Conservation (phyloP, 2,113 vertebrate species). For the Seriola quinqueradiata region DNA sequence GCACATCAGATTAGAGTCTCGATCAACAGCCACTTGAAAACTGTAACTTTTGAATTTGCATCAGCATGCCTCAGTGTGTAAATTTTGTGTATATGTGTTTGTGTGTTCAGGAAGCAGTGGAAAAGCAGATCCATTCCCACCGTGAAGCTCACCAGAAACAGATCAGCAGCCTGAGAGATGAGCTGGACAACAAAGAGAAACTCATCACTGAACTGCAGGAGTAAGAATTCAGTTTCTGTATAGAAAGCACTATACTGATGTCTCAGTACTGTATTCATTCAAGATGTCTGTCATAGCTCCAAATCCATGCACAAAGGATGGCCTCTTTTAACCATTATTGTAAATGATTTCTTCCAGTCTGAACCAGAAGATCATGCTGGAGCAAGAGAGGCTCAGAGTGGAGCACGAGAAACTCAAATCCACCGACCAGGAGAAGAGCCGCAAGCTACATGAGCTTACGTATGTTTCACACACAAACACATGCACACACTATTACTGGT, state of each 20-base stretch:
- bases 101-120: slow-evolving; percentile 91
- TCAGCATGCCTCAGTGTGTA: no score
- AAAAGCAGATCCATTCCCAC: slow-evolving; percentile 96
- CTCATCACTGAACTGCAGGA: slow-evolving; percentile 97
- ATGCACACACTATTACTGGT: neutral
- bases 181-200: slow-evolving; percentile 95
- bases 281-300: no score
- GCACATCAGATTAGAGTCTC: no score
- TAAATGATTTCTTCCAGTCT: slow-evolving; percentile 81
- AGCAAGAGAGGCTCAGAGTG: slow-evolving; percentile 93
- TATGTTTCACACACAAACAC: slow-evolving; percentile 75
- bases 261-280: no score
- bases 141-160: slow-evolving; percentile 97
- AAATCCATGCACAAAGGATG: no score
- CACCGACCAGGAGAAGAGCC: slow-evolving; percentile 96
- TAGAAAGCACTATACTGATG: no score
- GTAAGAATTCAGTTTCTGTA: slow-evolving; percentile 80
- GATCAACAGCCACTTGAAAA: no score
- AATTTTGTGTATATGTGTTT: neutral
- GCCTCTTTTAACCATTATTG: neutral
- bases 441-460: slow-evolving; percentile 96
- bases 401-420: slow-evolving; percentile 96
- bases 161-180: slow-evolving; percentile 95
- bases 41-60: neutral
- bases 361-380: slow-evolving; percentile 98